Base-by-base conservation (phyloP, 2,113 vertebrate species). In the Limnothrissa miodon region DNA sequence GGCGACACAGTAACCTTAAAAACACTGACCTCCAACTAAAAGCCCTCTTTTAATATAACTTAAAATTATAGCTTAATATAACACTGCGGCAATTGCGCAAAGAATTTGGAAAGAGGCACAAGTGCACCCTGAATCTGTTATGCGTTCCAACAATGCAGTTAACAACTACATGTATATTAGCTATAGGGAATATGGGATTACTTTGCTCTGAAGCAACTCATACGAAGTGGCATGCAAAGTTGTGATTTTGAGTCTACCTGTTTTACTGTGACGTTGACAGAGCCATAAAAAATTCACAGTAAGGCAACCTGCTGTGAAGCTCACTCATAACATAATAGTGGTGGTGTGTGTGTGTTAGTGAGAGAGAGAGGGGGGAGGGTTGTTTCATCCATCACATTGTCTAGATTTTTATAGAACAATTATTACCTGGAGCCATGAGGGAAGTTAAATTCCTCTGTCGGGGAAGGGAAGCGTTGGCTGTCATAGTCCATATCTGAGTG, bases 371-470 rank as follows among this genome's bases (percentile, higher is more conserved):
- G 45, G 25, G 17, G 79, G 66, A 59, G 45, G 45, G 70, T 44
- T 78, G 39, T 79, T 56, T 82, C 74, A 62, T 81, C 84, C 39
- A 70, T 78, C 13, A 44, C 78, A 66, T 78, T 39, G 45, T 80
- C 83, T 85, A 59, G 78, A 82, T 74, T 79, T 85, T 87, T 83
- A 81, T 70, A 83, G 84, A 2, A 82, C 51, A 80, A 59, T 81
- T 79, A 88, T 79, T 85, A 87, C 88, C 88, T 88, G 23, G 84
- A 90, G 88, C 81, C 82, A 86, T 13, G 29, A 74, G 81, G 74
- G 62, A 79, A 39, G 29, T 78, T 10, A 56, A 82, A 81, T 86
- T 86, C 79, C 79, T 86, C 62, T 79, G 66, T 39, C 42, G 48
- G 84, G 70, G 80, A 82, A 81, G 80, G 62, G 84, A 85, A 88